Evolutionary conservation across 2,113 vertebrate genomes (phyloP).

Genomic region (Ursus arctos): DNA sequence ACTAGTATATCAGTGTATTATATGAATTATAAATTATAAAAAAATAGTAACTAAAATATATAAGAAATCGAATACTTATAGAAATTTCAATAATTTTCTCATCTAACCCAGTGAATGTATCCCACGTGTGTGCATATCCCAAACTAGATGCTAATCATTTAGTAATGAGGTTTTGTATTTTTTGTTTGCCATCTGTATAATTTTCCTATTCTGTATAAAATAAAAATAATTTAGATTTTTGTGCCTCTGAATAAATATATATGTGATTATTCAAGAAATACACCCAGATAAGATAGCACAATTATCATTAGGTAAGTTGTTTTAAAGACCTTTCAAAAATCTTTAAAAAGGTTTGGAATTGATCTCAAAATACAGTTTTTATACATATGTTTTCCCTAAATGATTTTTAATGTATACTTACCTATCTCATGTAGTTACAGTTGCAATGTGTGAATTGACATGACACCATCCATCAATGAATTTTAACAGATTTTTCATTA

Average conservation of each 20-base stretch:
- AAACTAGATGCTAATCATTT: neutral
- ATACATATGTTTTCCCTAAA: neutral
- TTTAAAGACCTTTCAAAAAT: neutral
- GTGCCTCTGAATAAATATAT: neutral
- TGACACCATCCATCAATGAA: neutral
- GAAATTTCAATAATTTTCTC: neutral
- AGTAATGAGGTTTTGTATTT: neutral
- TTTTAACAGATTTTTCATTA: neutral
- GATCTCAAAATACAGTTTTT: neutral
- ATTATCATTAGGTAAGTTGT: neutral
- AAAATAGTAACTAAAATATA: neutral
- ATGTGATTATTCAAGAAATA: neutral
- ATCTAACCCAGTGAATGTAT: neutral
- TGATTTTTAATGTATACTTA: neutral
- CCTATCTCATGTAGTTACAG: neutral
- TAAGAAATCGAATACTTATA: neutral
- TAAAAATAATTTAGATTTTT: neutral
- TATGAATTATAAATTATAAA: neutral
- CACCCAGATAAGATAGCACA: neutral
- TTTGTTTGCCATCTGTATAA: neutral
- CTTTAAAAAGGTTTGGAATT: neutral
- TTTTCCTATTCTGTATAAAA: neutral
- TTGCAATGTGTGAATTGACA: neutral
- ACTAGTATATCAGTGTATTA: neutral
- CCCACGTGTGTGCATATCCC: accelerated